Percentiles rank a stretch among this genome's conserved stretches.
Evolutionary conservation across 2,888 invertebrate species (phyloP).

Genomic region (Sphinx pinastri): DNA sequence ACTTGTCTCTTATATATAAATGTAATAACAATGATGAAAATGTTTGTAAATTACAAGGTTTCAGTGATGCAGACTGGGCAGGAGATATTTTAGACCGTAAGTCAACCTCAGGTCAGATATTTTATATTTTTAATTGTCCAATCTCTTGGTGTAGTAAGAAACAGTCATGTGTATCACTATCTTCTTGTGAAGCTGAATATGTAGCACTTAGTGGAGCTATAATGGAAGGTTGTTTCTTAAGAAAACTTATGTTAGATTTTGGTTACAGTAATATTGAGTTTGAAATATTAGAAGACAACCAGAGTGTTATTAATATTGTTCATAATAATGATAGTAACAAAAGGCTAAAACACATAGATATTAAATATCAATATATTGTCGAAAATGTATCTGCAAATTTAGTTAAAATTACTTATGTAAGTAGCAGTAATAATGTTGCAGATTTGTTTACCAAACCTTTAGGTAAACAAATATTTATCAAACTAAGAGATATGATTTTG

Average conservation of each 20-base stretch:
- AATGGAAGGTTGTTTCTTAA: not conserved
- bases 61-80: constrained; percentile 32
- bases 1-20: not conserved
- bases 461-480: no score
- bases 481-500: no score
- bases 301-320: constrained; percentile 9
- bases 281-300: not conserved
- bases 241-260: not conserved
- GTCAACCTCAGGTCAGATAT: constrained; percentile 29
- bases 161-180: not conserved
- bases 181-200: not conserved
- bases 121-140: constrained; percentile 29
- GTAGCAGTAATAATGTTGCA: not conserved
- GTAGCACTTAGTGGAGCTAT: not conserved
- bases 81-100: constrained; percentile 29
- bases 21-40: not conserved
- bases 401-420: not conserved
- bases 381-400: not conserved
- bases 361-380: constrained; percentile 19
- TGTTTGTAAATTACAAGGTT: constrained; percentile 24
- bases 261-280: not conserved
- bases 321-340: constrained; percentile 22
- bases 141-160: constrained; percentile 10
- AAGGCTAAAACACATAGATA: constrained; percentile 21
- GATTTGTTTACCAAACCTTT: not conserved